Evolutionary conservation across 1,140 invertebrate genomes (phyloP), one percentile per base, ranked within the genome.

Genomic region (Caenorhabditis inopinata): DNA sequence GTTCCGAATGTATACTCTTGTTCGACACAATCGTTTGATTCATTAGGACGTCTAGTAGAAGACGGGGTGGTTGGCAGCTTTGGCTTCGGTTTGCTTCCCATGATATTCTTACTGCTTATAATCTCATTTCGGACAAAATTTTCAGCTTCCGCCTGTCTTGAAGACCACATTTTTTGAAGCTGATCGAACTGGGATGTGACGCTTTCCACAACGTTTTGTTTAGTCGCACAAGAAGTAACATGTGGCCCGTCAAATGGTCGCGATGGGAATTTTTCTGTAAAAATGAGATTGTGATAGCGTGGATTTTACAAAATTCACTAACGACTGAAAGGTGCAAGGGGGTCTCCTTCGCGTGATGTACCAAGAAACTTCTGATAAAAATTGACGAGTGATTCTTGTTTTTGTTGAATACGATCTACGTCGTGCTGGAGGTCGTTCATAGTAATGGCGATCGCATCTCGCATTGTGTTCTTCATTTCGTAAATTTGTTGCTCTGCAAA

Each of bases 401-500:
- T 68, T 21, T 42, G 32, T 6, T 68, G 29, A 18, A 68, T 7
- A 38, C 58, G 58, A 38, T 68, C 58, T 18, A 68, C 25, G n/a
- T 68, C 58, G n/a, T 38, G 16, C n/a, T 68, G 58, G n/a, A 68
- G 58, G 32, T 68, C 58, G 23, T 18, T 68, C 58, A 68, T 68
- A 2, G 58, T 38, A 0, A 68, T 18, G 32, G 58, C 58, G n/a
- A 68, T 18, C n/a, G 58, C 58, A 68, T 68, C 58, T 68, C 58
- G 25, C 58, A 68, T 42, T 29, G 58, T 68, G n/a, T n/a, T 68
- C n/a, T 38, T 68, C 58, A 68, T 3, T 38, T 68, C 58, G n/a
- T 68, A 29, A 9, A 68, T 68, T 68, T 68, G 58, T 68, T 68
- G 58, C 38, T 68, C 58, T 68, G 58, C 58, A 68, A 68, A 18